Evolutionary conservation across 2,888 invertebrate species (phyloP).

Genomic region (Phania funesta): DNA sequence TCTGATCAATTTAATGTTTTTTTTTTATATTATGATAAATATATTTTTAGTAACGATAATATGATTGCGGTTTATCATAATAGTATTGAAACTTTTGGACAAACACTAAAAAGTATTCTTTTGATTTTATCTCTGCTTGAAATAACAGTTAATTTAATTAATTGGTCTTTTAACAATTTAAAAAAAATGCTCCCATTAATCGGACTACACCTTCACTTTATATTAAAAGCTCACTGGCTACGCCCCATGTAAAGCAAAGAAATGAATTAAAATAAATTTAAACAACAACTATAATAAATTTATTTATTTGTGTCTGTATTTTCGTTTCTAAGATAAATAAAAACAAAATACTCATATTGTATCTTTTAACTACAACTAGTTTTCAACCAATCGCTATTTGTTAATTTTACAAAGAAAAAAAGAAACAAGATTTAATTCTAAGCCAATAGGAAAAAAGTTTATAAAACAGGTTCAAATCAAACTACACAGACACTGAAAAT

Average conservation of each 20-base stretch:
- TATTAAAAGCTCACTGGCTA: not conserved
- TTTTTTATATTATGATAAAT: too few species aligned
- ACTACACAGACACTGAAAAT: slow-evolving; percentile 3
- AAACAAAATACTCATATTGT: slow-evolving; percentile 26
- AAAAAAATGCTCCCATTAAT: not conserved
- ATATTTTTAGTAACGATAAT: too few species aligned
- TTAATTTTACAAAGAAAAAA: slow-evolving; percentile 53
- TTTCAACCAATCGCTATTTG: slow-evolving; percentile 65
- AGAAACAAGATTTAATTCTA: slow-evolving; percentile 64
- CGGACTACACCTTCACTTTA: not conserved
- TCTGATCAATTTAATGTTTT: too few species aligned
- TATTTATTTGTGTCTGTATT: slow-evolving; percentile 25
- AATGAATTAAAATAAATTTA: not conserved
- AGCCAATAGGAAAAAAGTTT: slow-evolving; percentile 66
- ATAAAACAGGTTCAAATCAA: slow-evolving; percentile 59
- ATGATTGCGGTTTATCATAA: too few species aligned
- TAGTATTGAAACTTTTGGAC: too few species aligned
- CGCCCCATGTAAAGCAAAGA: slow-evolving; percentile 24
- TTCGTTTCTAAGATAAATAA: slow-evolving; percentile 34
- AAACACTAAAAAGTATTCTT: too few species aligned
- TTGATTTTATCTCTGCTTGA: too few species aligned
- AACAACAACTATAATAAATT: slow-evolving; percentile 40
- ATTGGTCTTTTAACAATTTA: too few species aligned
- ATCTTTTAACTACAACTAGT: slow-evolving; percentile 63
- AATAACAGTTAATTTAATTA: too few species aligned